Evolutionary conservation across 1,140 invertebrate genomes (phyloP), one percentile per base, ranked within the genome.

Genomic region (Cyclina sinensis): DNA sequence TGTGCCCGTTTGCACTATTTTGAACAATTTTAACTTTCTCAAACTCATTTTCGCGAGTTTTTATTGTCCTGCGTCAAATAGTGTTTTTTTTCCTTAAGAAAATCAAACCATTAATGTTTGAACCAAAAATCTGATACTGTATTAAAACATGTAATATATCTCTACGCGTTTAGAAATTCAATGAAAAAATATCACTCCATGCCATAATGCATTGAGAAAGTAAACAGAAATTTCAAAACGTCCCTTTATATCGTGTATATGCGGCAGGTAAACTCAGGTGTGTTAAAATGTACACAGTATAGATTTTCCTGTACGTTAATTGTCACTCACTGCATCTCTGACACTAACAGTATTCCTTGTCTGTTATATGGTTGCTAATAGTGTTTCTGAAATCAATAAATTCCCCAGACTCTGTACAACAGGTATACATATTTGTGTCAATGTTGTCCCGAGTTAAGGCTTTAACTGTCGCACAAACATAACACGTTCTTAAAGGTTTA

Each of bases 21-120:
- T 92, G 79, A 90, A 93, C 62, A 93, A 74, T 78, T 92, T 93
- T 21, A 91, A 90, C 68, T 92, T 93, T 80, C 91, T 76, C 35
- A 93, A 83, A 83, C 91, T 91, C 92, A 93, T 92, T 48, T 80
- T 88, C 62, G 24, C 27, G 39, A 39, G 76, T 37, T 54, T 18
- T 79, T 79, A 48, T n/a, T 51, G 7, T 80, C 12, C n/a, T 14
- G 18, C 62, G 12, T 21, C 48, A 24, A 39, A 81, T 35, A 48
- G 3, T 21, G 24, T 18, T 32, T 59, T 35, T 5, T 59, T 18
- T 59, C 14, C 18, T 0, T n/a, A 81, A 37, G 5, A 35, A 24
- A 80, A 51, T 54, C 35, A 80, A 24, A 54, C 1, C 46, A 80
- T 35, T 35, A 43, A 35, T 14, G 27, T 35, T n/a, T n/a, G n/a